These are phyloP conservation scores for Orthonyx spaldingii DNA, from an alignment of 2,113 vertebrate genomes.

Conservation along the genomic window DNA sequence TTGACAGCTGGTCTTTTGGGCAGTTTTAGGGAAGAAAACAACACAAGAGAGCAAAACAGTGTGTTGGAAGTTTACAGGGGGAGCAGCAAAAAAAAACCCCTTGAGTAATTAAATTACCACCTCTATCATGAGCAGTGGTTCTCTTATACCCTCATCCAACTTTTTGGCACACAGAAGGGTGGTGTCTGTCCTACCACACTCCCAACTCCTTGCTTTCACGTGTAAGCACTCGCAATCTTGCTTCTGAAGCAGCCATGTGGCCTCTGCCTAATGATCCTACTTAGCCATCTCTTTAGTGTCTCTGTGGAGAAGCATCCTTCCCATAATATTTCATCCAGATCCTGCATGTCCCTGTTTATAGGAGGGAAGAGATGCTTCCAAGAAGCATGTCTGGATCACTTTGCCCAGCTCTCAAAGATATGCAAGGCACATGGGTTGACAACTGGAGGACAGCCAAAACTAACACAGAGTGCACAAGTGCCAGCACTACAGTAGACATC, in stretches of 20 bases:
- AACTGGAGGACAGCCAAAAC: neutral
- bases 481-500: neutral
- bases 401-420: neutral
- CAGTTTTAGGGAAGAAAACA: neutral
- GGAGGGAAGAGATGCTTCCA: neutral
- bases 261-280: neutral
- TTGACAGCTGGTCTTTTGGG: neutral
- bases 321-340: neutral
- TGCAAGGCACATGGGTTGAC: neutral
- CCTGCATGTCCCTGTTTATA: neutral
- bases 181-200: neutral
- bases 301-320: neutral
- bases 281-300: neutral
- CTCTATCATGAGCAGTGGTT: neutral
- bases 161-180: neutral
- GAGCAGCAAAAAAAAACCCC: fast-evolving
- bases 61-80: neutral
- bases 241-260: neutral
- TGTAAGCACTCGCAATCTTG: neutral
- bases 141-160: neutral
- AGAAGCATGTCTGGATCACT: neutral
- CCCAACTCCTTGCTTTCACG: neutral
- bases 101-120: neutral
- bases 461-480: fast-evolving
- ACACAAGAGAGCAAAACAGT: neutral